phyloP scores from a whole-genome alignment of 2,888 invertebrate species.

The Lithosia quadra region DNA sequence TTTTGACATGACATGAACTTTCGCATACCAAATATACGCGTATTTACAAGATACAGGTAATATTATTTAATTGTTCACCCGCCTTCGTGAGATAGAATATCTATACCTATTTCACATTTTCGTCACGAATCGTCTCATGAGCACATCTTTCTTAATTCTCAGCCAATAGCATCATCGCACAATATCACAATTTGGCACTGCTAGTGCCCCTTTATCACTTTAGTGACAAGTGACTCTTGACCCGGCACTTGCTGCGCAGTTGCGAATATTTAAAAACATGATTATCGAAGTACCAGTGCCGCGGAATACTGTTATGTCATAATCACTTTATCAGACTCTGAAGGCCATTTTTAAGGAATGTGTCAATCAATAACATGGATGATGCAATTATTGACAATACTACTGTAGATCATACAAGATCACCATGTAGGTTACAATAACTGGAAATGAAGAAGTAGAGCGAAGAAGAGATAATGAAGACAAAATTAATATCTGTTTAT shows the following conservation, averaged over 20 bases:
- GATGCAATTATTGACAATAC: background rate
- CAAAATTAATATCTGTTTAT: no score
- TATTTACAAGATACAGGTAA: no score
- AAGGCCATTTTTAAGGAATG: slow-evolving; percentile 1
- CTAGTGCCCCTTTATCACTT: slow-evolving; percentile 25
- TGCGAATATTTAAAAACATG: slow-evolving; percentile 18
- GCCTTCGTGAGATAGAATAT: no score
- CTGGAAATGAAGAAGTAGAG: no score
- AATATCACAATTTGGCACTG: slow-evolving; percentile 18
- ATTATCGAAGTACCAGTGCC: slow-evolving; percentile 15
- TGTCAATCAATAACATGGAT: background rate
- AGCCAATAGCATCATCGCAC: slow-evolving; percentile 1
- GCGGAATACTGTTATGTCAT: background rate
- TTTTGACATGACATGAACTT: no score
- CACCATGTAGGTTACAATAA: background rate
- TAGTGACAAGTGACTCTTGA: slow-evolving; percentile 28
- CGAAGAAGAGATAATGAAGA: no score
- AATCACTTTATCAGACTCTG: background rate
- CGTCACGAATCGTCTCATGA: background rate
- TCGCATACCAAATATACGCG: no score
- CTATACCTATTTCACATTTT: no score
- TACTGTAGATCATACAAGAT: background rate
- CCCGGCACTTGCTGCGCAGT: slow-evolving; percentile 25
- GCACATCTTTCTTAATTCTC: background rate
- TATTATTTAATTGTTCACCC: no score